phyloP scores from a whole-genome alignment of 2,888 invertebrate genomes.

The Drosophila quinaria region DNA sequence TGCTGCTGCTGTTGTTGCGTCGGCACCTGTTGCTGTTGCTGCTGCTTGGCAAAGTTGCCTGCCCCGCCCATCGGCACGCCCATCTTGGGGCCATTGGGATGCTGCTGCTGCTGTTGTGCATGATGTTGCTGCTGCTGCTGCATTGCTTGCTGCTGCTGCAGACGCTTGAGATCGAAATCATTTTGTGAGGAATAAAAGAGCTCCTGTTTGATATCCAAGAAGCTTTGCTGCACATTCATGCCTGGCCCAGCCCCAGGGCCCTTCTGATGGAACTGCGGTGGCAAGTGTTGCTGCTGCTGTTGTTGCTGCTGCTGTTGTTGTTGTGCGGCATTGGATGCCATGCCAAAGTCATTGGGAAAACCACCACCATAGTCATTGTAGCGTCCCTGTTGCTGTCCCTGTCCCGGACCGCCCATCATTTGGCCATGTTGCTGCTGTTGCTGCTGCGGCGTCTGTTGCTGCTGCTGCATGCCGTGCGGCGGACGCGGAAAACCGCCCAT shows the following conservation, averaged over 20 bases:
- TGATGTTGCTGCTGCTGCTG: slow-evolving; percentile 81
- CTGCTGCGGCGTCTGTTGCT: slow-evolving; percentile 85
- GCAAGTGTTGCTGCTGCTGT: slow-evolving; percentile 76
- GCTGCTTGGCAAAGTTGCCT: slow-evolving; percentile 78
- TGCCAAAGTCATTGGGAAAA: slow-evolving; percentile 87
- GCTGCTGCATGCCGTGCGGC: slow-evolving; percentile 83
- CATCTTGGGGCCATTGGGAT: slow-evolving; percentile 82
- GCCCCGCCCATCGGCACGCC: slow-evolving; percentile 77
- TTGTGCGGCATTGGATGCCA: slow-evolving; percentile 80
- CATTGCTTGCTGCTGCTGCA: slow-evolving; percentile 85
- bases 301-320: slow-evolving; percentile 82
- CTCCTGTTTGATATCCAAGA: slow-evolving; percentile 87
- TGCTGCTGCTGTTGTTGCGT: slow-evolving; percentile 76
- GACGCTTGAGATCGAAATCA: slow-evolving; percentile 86
- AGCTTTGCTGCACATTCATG: slow-evolving; percentile 84
- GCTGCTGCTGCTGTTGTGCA: slow-evolving; percentile 70
- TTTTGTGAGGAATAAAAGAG: slow-evolving; percentile 86
- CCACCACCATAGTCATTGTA: slow-evolving; percentile 88
- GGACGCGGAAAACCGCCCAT: slow-evolving; percentile 87
- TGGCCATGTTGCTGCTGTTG: slow-evolving; percentile 81
- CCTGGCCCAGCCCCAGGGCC: slow-evolving; percentile 70
- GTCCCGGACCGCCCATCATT: slow-evolving; percentile 79
- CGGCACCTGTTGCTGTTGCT: slow-evolving; percentile 81
- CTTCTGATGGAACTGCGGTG: slow-evolving; percentile 85
- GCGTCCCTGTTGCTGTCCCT: slow-evolving; percentile 84